Percentiles rank a stretch among this genome's conserved stretches.
Evolutionary conservation across 1,140 invertebrate species (phyloP).

Genomic region (Zaprionus nigranus): DNA sequence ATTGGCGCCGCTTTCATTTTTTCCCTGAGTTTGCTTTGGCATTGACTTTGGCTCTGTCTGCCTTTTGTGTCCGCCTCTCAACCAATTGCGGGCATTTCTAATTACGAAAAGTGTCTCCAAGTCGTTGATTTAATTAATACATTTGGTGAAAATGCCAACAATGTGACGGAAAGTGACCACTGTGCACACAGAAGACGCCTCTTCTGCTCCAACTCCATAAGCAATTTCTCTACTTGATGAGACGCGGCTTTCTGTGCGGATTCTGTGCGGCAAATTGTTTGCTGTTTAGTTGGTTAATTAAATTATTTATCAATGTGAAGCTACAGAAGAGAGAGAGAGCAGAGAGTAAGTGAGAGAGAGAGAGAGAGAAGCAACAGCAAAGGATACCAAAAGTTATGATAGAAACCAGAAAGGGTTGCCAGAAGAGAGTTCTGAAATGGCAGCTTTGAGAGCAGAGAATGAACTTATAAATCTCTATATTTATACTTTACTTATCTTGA

Average conservation of each 20-base stretch:
- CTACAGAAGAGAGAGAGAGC: not conserved
- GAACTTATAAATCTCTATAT: not conserved
- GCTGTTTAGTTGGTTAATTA: not conserved
- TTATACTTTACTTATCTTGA: not conserved
- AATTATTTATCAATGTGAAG: not conserved
- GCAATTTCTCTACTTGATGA: not conserved
- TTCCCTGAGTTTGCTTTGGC: slow-evolving; percentile 15
- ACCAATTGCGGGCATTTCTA: slow-evolving; percentile 76
- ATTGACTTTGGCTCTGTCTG: slow-evolving; percentile 10
- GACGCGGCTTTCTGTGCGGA: not conserved
- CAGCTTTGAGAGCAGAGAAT: not conserved
- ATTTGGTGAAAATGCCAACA: slow-evolving; percentile 76
- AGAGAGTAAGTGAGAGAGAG: not conserved
- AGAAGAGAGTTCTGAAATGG: not conserved
- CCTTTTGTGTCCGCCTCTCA: slow-evolving; percentile 44
- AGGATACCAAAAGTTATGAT: not conserved
- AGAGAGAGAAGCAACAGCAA: not conserved
- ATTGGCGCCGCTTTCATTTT: slow-evolving; percentile 66
- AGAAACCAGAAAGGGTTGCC: not conserved
- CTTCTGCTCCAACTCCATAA: not conserved
- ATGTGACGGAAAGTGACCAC: slow-evolving; percentile 37
- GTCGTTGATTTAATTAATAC: slow-evolving; percentile 77
- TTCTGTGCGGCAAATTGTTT: not conserved
- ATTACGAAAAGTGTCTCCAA: slow-evolving; percentile 71
- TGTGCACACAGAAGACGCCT: not conserved